Conservation (phyloP, 2,113 vertebrate species). For the Lagopus muta region DNA sequence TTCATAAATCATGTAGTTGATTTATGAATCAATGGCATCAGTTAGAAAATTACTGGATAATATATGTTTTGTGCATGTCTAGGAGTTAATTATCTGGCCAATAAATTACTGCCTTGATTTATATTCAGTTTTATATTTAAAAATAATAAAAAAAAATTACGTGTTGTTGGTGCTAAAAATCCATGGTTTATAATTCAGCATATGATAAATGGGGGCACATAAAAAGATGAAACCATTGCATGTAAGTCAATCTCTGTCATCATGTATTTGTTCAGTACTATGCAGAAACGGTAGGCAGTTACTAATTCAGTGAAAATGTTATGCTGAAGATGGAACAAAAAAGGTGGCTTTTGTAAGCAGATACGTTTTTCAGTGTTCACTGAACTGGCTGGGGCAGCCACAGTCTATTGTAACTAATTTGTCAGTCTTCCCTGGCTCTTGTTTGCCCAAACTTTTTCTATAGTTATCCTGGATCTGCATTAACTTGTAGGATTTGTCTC, state of each 20-base stretch:
- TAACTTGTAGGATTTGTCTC: not conserved
- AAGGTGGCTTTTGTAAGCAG: not conserved
- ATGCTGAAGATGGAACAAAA: not conserved
- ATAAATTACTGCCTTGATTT: slow-evolving; percentile 47
- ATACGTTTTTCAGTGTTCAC: not conserved
- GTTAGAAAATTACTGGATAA: slow-evolving; percentile 26
- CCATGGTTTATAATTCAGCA: slow-evolving; percentile 40
- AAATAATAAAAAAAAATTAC: slow-evolving; percentile 39
- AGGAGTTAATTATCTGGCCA: slow-evolving; percentile 35
- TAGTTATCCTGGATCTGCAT: not conserved
- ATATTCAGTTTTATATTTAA: slow-evolving; percentile 53
- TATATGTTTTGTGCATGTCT: slow-evolving; percentile 31
- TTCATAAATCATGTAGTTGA: slow-evolving; percentile 13
- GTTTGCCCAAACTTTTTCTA: not conserved
- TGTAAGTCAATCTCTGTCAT: not conserved
- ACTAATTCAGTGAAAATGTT: not conserved
- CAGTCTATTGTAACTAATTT: not conserved
- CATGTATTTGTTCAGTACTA: not conserved
- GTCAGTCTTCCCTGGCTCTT: not conserved
- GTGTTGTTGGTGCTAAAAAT: slow-evolving; percentile 38
- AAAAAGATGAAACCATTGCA: not conserved
- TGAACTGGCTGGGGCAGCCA: not conserved
- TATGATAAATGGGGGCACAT: not conserved
- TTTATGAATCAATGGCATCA: slow-evolving; percentile 3
- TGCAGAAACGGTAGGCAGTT: not conserved